A percentile compares a stretch with the other conserved stretches of the same genome.
These are phyloP conservation scores for Epistrophella euchroma DNA, from an alignment of 2,888 invertebrate species.

Conservation along the genomic window DNA sequence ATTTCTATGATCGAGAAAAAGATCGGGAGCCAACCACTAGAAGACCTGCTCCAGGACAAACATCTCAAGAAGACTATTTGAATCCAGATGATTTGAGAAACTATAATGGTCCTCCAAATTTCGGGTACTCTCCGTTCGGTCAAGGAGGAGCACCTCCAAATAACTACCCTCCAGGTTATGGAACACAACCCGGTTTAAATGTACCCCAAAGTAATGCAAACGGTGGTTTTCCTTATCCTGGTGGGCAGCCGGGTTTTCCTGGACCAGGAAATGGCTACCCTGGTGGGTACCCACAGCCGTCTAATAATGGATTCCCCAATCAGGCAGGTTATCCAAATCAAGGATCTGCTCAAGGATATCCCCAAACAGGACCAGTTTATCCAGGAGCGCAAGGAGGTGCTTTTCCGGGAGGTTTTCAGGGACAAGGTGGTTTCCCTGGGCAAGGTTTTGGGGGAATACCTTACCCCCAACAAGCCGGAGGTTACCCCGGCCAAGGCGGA, in stretches of 20 bases:
- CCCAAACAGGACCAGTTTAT: constrained; percentile 55
- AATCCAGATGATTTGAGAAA: constrained; percentile 82
- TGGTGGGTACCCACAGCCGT: constrained; percentile 51
- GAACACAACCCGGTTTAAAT: constrained; percentile 74
- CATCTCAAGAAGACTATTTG: constrained; percentile 81
- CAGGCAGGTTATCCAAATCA: constrained; percentile 62
- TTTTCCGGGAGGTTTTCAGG: constrained; percentile 51
- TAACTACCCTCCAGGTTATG: constrained; percentile 77
- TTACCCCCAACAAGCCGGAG: constrained; percentile 70
- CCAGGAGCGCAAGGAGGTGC: constrained; percentile 41
- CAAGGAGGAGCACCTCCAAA: constrained; percentile 86
- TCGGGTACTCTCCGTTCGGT: constrained; percentile 79
- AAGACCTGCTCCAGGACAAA: constrained; percentile 79
- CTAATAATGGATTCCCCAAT: constrained; percentile 34
- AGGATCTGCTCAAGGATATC: constrained; percentile 50
- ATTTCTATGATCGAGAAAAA: constrained; percentile 72
- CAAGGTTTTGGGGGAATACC: constrained; percentile 71
- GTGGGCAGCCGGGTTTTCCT: constrained; percentile 77
- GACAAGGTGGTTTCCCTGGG: constrained; percentile 49
- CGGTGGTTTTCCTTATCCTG: constrained; percentile 42
- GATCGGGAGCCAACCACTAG: constrained; percentile 81
- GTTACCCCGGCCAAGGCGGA: constrained; percentile 52
- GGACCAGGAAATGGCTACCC: constrained; percentile 70
- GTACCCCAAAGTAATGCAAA: constrained; percentile 62
- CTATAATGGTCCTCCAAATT: constrained; percentile 56